phyloP scores from a whole-genome alignment of 2,888 invertebrate genomes.

The Pediacus dermestoides region DNA sequence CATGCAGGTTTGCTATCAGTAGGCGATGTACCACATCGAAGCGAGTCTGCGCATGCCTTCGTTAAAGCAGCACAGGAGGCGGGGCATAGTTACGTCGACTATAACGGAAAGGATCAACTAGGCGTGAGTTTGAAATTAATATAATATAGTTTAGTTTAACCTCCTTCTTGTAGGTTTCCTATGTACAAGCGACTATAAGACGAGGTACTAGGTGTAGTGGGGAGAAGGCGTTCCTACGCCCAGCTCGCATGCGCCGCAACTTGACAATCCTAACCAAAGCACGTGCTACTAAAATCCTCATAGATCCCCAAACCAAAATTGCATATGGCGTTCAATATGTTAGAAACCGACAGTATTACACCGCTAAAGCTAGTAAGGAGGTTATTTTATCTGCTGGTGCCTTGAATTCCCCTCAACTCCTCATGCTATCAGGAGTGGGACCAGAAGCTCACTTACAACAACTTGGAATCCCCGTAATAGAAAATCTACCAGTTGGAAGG shows the following conservation, averaged over 20 bases:
- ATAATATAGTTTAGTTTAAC: not conserved
- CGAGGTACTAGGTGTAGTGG: constrained; percentile 64
- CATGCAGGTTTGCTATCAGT: constrained; percentile 46
- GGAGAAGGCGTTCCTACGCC: constrained; percentile 62
- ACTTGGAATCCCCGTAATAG: constrained; percentile 56
- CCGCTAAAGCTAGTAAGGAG: constrained; percentile 66
- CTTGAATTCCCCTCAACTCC: constrained; percentile 82
- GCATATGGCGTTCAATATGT: constrained; percentile 68
- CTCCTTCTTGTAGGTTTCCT: constrained; percentile 37
- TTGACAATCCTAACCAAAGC: constrained; percentile 62
- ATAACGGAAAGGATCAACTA: constrained; percentile 61
- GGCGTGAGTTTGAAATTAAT: constrained; percentile 52
- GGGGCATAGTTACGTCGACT: constrained; percentile 66
- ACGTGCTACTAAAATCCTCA: constrained; percentile 63
- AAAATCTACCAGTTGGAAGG: constrained; percentile 65
- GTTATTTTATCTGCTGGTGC: constrained; percentile 84
- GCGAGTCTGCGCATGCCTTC: constrained; percentile 54
- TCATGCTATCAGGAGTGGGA: constrained; percentile 76
- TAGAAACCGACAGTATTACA: constrained; percentile 48
- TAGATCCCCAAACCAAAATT: constrained; percentile 58
- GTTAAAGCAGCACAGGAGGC: constrained; percentile 61
- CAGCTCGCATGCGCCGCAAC: constrained; percentile 59
- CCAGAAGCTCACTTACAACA: constrained; percentile 59
- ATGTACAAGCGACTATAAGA: constrained; percentile 60
- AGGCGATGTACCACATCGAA: constrained; percentile 45